phyloP scores from a whole-genome alignment of 1,140 invertebrate genomes.

The Papilio polyxenes region DNA sequence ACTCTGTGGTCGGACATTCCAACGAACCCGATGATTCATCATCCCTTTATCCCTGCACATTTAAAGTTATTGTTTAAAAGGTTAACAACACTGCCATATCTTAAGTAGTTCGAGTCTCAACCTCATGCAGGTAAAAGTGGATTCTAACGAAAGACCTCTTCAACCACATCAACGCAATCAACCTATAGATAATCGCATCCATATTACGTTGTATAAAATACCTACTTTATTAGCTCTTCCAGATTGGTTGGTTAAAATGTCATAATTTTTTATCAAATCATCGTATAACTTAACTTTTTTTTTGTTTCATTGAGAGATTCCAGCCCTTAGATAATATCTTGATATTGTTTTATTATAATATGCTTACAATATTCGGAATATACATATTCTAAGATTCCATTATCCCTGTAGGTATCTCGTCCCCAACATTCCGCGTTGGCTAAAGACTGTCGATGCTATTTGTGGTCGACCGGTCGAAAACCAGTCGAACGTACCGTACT shows the following conservation, averaged over 20 bases:
- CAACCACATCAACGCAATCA: neutral
- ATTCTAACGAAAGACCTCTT: neutral
- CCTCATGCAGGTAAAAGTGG: neutral
- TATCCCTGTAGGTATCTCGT: constrained; percentile 16
- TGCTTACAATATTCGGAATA: neutral
- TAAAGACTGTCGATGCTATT: constrained; percentile 22
- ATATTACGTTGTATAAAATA: no score
- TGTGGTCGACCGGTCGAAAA: constrained; percentile 29
- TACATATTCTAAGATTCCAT: constrained; percentile 6
- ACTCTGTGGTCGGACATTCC: constrained; percentile 49
- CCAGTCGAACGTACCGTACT: constrained; percentile 23
- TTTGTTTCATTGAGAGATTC: neutral
- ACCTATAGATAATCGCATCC: neutral
- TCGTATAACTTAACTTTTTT: neutral
- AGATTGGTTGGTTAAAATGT: no score
- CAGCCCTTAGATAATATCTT: neutral
- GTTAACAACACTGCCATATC: constrained; percentile 15
- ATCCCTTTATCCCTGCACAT: constrained; percentile 35
- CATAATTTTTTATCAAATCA: neutral
- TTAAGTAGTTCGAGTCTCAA: constrained; percentile 1
- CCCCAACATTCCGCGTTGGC: constrained; percentile 22
- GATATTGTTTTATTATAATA: neutral
- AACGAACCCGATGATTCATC: constrained; percentile 46
- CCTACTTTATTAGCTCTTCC: no score
- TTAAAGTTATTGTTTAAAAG: constrained; percentile 17